Evolutionary conservation across 2,888 invertebrate genomes (phyloP), one percentile per base, ranked within the genome.

Genomic region (Agonum fuliginosum): DNA sequence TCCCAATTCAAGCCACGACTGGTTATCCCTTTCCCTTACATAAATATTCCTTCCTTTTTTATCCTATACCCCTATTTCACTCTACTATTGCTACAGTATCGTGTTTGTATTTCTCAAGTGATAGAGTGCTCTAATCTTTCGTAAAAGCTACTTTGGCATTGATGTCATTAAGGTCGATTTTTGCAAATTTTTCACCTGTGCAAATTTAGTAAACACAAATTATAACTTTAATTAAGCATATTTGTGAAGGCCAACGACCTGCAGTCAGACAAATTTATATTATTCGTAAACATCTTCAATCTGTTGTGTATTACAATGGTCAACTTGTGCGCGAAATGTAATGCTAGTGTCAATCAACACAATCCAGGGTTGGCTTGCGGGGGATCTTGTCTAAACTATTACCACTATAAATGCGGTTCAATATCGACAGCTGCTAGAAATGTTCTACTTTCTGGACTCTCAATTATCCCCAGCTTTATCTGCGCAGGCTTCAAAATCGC

Each of bases 291-390:
- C n/a, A n/a, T 51, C 10, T 20, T 51, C 10, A 34, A 51, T 20
- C 51, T 51, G 51, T 20, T 5, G 1, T 19, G 17, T 3, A 19
- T 51, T 22, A 20, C 6, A 4, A 51, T 51, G 51, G 51, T 22
- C 51, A 51, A 51, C 22, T 51, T 51, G 22, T 51, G 51, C 22
- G 51, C 20, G 1, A 51, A 51, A 8, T 51, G 51, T n/a, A 51
- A 51, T 22, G n/a, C 19, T 3, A 51, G 1, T 22, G 51, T 51
- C 19, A 51, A 20, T 20, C 51, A 51, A 51, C 20, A 20, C n/a
- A 51, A 51, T 51, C 51, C 51, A 51, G 22, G 51, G 20, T 20
- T 51, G 51, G 20, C 51, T 22, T 51, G 22, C 20, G 22, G 8
- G 14, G 51, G 51, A n/a, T 22, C 10, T 8, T 51, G 51, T 51